Evolutionary conservation across 2,797 vertebrate genomes (phyloP).

Genomic region (Sciaenops ocellatus): DNA sequence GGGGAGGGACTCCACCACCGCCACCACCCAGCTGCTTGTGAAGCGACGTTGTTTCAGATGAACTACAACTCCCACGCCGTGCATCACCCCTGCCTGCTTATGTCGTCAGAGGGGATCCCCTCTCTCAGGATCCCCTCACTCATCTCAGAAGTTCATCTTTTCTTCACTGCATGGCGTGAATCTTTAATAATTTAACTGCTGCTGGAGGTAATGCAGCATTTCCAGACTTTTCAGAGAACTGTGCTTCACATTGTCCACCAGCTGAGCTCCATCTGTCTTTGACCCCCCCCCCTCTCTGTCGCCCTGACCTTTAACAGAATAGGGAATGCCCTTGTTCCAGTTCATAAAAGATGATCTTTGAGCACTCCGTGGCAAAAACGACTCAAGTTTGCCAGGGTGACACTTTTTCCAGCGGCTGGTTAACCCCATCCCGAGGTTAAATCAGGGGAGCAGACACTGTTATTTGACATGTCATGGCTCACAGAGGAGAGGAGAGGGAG

Average conservation of each 20-base stretch:
- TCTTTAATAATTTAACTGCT: neutral
- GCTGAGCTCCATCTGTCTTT: conserved; percentile 20
- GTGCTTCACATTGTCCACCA: conserved; percentile 20
- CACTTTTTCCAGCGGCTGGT: conserved; percentile 62
- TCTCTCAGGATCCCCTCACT: conserved; percentile 18
- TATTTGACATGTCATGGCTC: conserved; percentile 30
- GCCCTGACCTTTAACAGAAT: conserved; percentile 46
- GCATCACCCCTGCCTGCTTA: conserved; percentile 43
- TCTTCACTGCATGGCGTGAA: neutral
- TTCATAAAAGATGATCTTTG: conserved; percentile 55
- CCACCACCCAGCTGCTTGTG: conserved; percentile 35
- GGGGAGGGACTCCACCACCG: conserved; percentile 53
- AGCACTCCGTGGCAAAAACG: conserved; percentile 28
- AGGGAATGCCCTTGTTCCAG: conserved; percentile 55
- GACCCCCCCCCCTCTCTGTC: neutral
- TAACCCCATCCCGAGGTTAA: conserved; percentile 32
- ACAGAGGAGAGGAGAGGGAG: neutral
- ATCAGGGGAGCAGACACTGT: conserved; percentile 12
- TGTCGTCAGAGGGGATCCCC: conserved; percentile 63
- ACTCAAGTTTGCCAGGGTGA: conserved; percentile 30
- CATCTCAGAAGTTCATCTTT: too few relatives aligned
- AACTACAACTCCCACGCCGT: conserved; percentile 62
- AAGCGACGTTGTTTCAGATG: conserved; percentile 32
- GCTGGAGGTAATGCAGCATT: neutral
- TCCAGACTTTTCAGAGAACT: neutral